Percentiles rank a stretch among this genome's conserved stretches.
Conservation (phyloP, 53 echinoderm and acorn worm genomes). For the Stichopus horrens region DNA sequence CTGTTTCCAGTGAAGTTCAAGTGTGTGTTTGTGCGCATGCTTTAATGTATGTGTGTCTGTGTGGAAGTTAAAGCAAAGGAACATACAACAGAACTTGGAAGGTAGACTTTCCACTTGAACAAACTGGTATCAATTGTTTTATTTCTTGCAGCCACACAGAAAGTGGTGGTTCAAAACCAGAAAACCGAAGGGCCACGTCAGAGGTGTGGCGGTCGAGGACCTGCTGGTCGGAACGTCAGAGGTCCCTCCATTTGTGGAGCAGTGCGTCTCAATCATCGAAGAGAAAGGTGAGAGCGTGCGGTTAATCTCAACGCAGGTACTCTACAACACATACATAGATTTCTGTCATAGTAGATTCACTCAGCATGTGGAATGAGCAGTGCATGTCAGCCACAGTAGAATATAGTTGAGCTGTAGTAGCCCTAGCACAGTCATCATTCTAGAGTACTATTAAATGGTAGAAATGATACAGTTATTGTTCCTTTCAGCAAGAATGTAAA, state of each 20-base stretch:
- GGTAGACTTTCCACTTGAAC: too few relatives aligned
- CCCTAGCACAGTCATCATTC: too few relatives aligned
- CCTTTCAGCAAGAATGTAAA: too few relatives aligned
- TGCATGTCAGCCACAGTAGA: too few relatives aligned
- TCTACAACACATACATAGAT: not conserved
- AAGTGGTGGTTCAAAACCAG: conserved; percentile 43
- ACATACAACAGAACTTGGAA: too few relatives aligned
- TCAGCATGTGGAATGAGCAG: not conserved
- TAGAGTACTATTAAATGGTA: too few relatives aligned
- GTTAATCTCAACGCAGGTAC: too few relatives aligned
- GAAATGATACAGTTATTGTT: too few relatives aligned
- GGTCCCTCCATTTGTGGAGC: conserved; percentile 75
- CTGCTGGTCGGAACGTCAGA: conserved; percentile 6
- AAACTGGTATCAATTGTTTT: not conserved
- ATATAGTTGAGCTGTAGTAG: not conserved
- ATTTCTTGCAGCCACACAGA: conserved; percentile 1
- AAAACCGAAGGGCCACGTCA: conserved; percentile 23
- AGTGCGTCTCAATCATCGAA: conserved; percentile 75
- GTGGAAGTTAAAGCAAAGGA: too few relatives aligned
- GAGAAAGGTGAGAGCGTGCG: conserved; percentile 58
- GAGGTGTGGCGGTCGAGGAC: conserved; percentile 10
- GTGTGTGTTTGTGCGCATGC: too few relatives aligned
- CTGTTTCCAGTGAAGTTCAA: too few relatives aligned
- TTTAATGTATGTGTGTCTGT: too few relatives aligned
- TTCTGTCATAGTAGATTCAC: not conserved